Evolutionary conservation across 1,140 invertebrate species (phyloP), one percentile per base, ranked within the genome.

Genomic region (Plectrocnemia conspersa): DNA sequence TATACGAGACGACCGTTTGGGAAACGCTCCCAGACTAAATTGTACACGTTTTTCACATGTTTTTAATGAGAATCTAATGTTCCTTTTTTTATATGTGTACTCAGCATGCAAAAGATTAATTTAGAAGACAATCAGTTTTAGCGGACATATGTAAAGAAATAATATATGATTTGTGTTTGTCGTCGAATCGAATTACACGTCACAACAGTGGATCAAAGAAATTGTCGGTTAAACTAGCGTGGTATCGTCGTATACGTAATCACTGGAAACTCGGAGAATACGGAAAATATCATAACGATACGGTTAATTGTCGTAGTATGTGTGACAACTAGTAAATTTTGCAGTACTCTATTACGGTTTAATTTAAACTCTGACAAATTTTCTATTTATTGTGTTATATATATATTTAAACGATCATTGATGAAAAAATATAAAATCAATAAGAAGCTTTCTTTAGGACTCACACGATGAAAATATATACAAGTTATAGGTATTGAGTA

Each of bases 391-490:
- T 50, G 11, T 50, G 32, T 32, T 32, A 16, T n/a, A n/a, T n/a
- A n/a, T n/a, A n/a, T n/a, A n/a, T n/a, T n/a, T n/a, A n/a, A n/a
- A n/a, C n/a, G n/a, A n/a, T n/a, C n/a, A n/a, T n/a, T n/a, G n/a
- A n/a, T 19, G n/a, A 29, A 1, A 23, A 23, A 32, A 47, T 19
- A 38, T 13, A 24, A 38, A 38, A n/a, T 47, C n/a, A 47, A 47
- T 45, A 45, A 38, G 23, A 50, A 50, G 33, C 32, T 48, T 50
- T 32, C n/a, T 35, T 50, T 50, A 50, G 47, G 47, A 50, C 33
- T 50, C 47, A 38, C 47, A 21, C 27, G 13, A 24, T 16, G 29
- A 2, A 23, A 23, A 18, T 40, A 40, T 32, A 45, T 22, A 45
- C 23, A 29, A 25, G 40, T 24, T 38, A 22, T 50, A 50, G 33